Evolutionary conservation across 2,888 invertebrate genomes (phyloP).

Genomic region (Melipona beecheii): DNA sequence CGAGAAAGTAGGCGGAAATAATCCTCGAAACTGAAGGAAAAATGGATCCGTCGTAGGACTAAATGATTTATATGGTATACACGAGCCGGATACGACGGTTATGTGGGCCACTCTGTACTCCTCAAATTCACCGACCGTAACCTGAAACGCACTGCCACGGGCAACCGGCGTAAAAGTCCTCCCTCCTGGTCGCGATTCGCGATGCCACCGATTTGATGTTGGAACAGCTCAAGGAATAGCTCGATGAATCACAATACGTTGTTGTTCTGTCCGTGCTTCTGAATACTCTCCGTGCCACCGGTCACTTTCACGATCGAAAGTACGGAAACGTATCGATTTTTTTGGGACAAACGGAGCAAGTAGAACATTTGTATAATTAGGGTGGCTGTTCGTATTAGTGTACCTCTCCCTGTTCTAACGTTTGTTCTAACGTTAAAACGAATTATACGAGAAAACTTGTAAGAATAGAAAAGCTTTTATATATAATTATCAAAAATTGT

Average conservation of each 20-base stretch:
- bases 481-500: no score
- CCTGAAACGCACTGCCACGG: slow-evolving; percentile 66
- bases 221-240: slow-evolving; percentile 17
- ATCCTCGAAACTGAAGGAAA: slow-evolving; percentile 20
- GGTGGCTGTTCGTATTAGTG: no score
- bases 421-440: no score
- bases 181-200: slow-evolving; percentile 43
- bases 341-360: background rate
- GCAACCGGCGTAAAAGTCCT: slow-evolving; percentile 66
- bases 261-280: background rate
- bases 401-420: no score
- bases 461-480: no score
- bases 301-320: slow-evolving; percentile 25
- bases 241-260: slow-evolving; percentile 35
- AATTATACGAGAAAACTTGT: no score
- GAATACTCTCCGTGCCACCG: background rate
- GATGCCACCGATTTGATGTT: slow-evolving; percentile 15
- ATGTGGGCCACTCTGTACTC: slow-evolving; percentile 68
- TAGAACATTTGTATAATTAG: background rate
- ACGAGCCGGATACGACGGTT: slow-evolving; percentile 58
- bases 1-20: slow-evolving; percentile 44
- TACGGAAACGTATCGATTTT: background rate
- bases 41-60: slow-evolving; percentile 25
- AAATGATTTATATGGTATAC: slow-evolving; percentile 53
- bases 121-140: slow-evolving; percentile 71